Conservation (phyloP, 1,140 invertebrate species). For the Plectrocnemia conspersa region DNA sequence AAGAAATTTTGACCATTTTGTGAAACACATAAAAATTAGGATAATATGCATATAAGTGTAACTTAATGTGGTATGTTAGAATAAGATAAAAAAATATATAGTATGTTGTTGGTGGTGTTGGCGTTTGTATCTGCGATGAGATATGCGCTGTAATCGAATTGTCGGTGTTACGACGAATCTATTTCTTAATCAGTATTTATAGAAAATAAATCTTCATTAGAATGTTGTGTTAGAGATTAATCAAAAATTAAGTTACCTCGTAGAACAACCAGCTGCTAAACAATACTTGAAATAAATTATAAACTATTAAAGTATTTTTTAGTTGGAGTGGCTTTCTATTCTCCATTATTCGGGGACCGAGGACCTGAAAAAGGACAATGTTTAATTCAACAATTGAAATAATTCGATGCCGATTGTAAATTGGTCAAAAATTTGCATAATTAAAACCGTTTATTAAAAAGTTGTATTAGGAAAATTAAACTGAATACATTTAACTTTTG, state of each 20-base stretch:
- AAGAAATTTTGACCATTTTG: neutral
- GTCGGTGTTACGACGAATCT: no score
- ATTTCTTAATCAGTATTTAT: no score
- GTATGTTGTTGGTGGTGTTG: no score
- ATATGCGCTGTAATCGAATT: no score
- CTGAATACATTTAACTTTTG: neutral
- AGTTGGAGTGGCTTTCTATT: slow-evolving; percentile 79
- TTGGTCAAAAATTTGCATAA: neutral
- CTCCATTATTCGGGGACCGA: slow-evolving; percentile 81
- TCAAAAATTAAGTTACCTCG: slow-evolving; percentile 56
- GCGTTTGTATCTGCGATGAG: no score
- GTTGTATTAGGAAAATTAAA: no score
- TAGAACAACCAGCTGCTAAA: slow-evolving; percentile 79
- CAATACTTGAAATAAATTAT: slow-evolving; percentile 82
- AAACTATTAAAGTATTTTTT: slow-evolving; percentile 70
- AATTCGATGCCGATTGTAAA: neutral
- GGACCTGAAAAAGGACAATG: slow-evolving; percentile 45
- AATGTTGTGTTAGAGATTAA: no score
- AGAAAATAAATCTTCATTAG: no score
- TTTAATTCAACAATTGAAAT: neutral
- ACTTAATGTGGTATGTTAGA: no score
- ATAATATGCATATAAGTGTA: neutral
- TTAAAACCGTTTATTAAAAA: no score
- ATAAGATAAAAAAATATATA: no score
- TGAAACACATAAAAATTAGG: neutral